Evolutionary conservation across 2,888 invertebrate species (phyloP).

Genomic region (Yponomeuta sedellus): DNA sequence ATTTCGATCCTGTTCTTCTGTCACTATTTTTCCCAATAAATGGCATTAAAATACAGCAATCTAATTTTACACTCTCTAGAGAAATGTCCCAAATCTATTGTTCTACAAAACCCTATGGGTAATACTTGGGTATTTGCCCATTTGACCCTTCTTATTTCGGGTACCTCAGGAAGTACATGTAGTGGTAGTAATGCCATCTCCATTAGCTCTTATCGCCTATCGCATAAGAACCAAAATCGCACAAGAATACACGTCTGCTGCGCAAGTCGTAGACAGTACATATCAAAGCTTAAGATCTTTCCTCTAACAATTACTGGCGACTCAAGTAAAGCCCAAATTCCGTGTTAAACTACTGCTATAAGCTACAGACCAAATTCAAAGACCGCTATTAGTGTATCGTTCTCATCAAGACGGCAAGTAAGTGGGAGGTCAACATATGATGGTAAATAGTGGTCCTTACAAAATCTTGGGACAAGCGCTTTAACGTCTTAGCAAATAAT

Average conservation of each 20-base stretch:
- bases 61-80: not conserved
- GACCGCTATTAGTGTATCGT: slow-evolving; percentile 19
- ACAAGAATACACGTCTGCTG: too few species aligned
- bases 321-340: slow-evolving; percentile 62
- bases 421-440: slow-evolving; percentile 30
- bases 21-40: not conserved
- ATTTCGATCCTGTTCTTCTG: not conserved
- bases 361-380: slow-evolving; percentile 20
- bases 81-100: slow-evolving; percentile 1
- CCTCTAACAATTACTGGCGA: slow-evolving; percentile 64
- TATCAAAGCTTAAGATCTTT: slow-evolving; percentile 36
- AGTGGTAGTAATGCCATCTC: too few species aligned
- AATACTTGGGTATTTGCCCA: not conserved
- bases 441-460: slow-evolving; percentile 35
- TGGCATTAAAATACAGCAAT: not conserved
- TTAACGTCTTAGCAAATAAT: slow-evolving; percentile 41
- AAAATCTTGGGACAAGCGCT: slow-evolving; percentile 41
- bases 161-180: not conserved
- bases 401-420: slow-evolving; percentile 1
- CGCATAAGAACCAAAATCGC: too few species aligned
- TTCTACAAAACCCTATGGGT: not conserved
- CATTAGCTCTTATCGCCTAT: too few species aligned
- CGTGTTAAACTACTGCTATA: slow-evolving; percentile 47
- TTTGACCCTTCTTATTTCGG: not conserved
- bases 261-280: slow-evolving; percentile 7